Conservation (phyloP, 35 echinoderm and acorn worm species). For the Ptychodera flava region DNA sequence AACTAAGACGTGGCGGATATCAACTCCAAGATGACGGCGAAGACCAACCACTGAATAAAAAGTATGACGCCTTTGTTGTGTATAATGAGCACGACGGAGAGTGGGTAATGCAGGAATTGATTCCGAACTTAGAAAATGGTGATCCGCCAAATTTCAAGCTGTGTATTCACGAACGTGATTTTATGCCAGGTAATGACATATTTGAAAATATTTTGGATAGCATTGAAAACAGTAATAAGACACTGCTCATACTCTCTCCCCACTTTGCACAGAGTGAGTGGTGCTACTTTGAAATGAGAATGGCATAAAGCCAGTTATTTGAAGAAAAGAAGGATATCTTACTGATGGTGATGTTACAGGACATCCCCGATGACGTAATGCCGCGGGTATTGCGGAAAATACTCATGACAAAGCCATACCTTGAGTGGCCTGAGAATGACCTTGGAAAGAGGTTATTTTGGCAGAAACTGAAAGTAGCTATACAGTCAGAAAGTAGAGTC, state of each 20-base stretch:
- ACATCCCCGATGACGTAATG: neutral
- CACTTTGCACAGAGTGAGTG: neutral
- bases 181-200: neutral
- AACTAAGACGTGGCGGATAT: neutral
- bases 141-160: neutral
- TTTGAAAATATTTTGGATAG: neutral
- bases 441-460: neutral
- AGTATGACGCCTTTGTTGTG: neutral
- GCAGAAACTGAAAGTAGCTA: neutral
- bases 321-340: neutral
- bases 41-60: neutral
- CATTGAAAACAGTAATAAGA: neutral
- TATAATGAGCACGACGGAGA: neutral
- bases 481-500: neutral
- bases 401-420: neutral
- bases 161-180: neutral
- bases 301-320: neutral
- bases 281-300: neutral
- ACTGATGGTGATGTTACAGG: neutral
- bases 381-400: neutral
- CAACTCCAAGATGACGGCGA: neutral
- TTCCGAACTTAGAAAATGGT: neutral
- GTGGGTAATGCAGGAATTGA: neutral
- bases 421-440: neutral
- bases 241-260: neutral